A percentile compares a stretch with the other conserved stretches of the same genome.
Evolutionary conservation across 2,888 invertebrate species (phyloP).

Genomic region (Chrysina gloriosa): DNA sequence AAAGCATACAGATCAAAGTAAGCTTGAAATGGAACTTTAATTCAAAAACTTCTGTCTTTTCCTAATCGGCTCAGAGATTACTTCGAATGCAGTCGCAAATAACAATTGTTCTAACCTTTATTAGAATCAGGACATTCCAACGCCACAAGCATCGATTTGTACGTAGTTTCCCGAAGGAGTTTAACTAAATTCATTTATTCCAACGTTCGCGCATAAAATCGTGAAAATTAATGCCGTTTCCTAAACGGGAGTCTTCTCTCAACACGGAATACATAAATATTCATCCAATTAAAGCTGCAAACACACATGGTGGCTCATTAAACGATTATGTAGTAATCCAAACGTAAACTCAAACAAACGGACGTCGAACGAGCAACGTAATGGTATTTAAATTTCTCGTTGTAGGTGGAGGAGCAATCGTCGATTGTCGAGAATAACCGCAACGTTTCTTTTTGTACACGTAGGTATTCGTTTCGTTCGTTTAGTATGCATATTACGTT

Average conservation of each 20-base stretch:
- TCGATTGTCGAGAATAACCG: slow-evolving; percentile 11
- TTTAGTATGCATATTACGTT: slow-evolving; percentile 31
- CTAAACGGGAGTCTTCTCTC: not conserved
- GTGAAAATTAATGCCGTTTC: slow-evolving; percentile 5
- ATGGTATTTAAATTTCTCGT: slow-evolving; percentile 12
- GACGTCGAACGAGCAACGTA: not conserved
- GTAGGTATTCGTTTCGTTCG: not conserved
- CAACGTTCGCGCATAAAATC: not conserved
- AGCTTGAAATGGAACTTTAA: no score
- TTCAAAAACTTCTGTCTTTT: no score
- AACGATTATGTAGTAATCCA: slow-evolving; percentile 1
- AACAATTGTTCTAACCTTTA: no score
- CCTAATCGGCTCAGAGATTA: no score
- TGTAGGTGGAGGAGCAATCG: slow-evolving; percentile 19
- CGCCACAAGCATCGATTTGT: not conserved
- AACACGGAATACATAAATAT: not conserved
- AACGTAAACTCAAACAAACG: slow-evolving; percentile 6
- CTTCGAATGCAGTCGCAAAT: no score
- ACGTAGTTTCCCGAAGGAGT: not conserved
- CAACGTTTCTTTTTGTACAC: slow-evolving; percentile 12
- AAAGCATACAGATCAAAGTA: no score
- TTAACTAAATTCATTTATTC: slow-evolving; percentile 3
- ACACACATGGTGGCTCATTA: not conserved
- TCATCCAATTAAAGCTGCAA: slow-evolving; percentile 19
- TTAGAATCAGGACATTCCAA: no score